Base-by-base conservation (phyloP, 23 tunicate species). In the Phallusia fumigata region DNA sequence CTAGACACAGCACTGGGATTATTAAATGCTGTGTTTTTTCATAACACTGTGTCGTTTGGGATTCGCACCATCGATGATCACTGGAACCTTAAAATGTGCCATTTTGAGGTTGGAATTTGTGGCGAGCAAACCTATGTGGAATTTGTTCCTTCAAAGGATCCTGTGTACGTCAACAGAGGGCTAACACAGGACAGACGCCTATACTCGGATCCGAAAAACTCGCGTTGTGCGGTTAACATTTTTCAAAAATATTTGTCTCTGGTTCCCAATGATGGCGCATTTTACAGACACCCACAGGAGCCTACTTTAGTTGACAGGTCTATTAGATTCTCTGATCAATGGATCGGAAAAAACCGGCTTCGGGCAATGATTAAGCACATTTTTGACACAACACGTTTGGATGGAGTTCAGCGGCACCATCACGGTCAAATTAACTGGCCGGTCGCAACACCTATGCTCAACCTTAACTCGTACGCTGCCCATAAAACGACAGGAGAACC, bases 241-340 rank as follows among this genome's bases (percentile, higher is more conserved):
- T 93, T 89, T 76, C 82, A 84, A 84, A 93, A 85, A 78, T 93
- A 93, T 73, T 32, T 93, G 69, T 65, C 89, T 24, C 75, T 81
- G 22, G 79, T 93, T 47, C 98, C 98, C 28, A 31, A 81, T 11
- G 83, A 77, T 58, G 98, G 98, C 32, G 84, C 93, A 26, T 93
- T 93, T 35, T 93, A 93, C 80, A 89, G 93, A 2, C 98, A 93
- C 69, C 92, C 93, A 2, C 93, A 89, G 31, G 92, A 88, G 30
- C 98, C 98, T 1, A 93, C 98, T 49, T 45, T 93, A 30, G 98
- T 93, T 31, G 98, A 93, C 75, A 44, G 90, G 13, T 93, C 98
- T 19, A 93, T 93, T 32, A 79, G 87, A 49, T 93, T 88, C 50
- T 88, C 93, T 1, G 98, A 93, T 47, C 98, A 93, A 74, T 93